Evolutionary conservation across 1,140 invertebrate genomes (phyloP).

Genomic region (Drosophila nebulosa): DNA sequence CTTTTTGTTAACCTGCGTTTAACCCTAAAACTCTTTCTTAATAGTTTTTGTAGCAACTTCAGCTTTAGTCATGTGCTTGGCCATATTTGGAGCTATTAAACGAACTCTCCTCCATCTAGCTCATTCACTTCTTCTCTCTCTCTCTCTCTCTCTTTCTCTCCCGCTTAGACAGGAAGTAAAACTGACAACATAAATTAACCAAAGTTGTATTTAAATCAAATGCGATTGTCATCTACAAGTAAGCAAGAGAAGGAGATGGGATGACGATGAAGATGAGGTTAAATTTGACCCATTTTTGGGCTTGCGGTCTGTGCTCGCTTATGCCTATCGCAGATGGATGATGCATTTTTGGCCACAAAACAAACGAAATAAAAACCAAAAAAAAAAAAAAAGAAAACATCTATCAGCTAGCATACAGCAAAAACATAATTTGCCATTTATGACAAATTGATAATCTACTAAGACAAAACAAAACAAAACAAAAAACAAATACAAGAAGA

Average conservation of each 20-base stretch:
- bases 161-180: conserved; percentile 59
- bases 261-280: neutral
- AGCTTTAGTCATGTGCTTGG: neutral
- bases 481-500: neutral
- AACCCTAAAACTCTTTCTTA: neutral
- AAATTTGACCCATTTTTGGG: conserved; percentile 68
- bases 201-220: conserved; percentile 79
- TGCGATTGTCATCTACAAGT: conserved; percentile 70
- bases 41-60: neutral
- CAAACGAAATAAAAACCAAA: no score
- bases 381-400: conserved; percentile 47
- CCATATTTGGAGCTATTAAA: neutral
- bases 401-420: conserved; percentile 55
- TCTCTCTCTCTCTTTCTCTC: neutral
- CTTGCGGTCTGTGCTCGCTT: conserved; percentile 24
- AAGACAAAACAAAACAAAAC: conserved; percentile 31
- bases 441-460: conserved; percentile 79
- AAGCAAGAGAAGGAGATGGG: neutral
- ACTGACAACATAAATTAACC: conserved; percentile 74
- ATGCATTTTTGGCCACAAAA: conserved; percentile 50
- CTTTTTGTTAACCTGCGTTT: neutral
- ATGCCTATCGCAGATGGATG: conserved; percentile 53
- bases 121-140: neutral
- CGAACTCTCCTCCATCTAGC: neutral
- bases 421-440: conserved; percentile 65